Evolutionary conservation across 1,140 invertebrate species (phyloP), one percentile per base, ranked within the genome.

Genomic region (Chionoecetes opilio): DNA sequence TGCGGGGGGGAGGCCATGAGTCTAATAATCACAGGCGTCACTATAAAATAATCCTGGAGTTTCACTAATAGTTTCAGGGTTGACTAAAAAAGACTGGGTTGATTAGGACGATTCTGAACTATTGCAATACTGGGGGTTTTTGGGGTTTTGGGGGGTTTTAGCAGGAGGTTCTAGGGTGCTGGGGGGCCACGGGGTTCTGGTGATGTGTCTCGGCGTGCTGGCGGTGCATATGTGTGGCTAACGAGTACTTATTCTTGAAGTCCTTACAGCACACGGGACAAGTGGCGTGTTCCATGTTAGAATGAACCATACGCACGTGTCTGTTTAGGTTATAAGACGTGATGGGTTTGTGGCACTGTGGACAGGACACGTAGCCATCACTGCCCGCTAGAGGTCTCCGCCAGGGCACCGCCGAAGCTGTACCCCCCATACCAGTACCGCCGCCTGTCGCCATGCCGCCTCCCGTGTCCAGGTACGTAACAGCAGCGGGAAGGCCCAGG

Each of bases 301-400:
- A 96, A 53, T 96, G 96, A 31, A 96, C 96, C 96, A 96, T 96
- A 46, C 95, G 90, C 14, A 96, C 95, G 63, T 96, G 96, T 26
- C 96, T 91, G 88, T 96, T 96, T 5, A 96, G 88, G 86, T 96
- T 96, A 86, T 96, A 96, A 35, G 96, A 96, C 14, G 96, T 96
- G 75, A 96, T 96, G 26, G 96, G 95, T 38, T 96, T 96, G 41
- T 96, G 94, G 88, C 96, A 96, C 85, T 96, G 96, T 6, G 96
- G 96, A 75, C 96, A 96, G 34, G 95, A 94, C 35, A 96, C 96
- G 88, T 96, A 96, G 9, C 96, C 96, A 46, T 96, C 96, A 34
- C 92, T 93, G 31, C 94, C 94, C 37, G 82, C 89, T 8, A 95
- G 84, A 37, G 94, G 94, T 8, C 94, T 82, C 46, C 94, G 32